Percentiles rank a stretch among this genome's conserved stretches.
Conservation (phyloP, 2,113 vertebrate species). For the Girardinichthys multiradiatus region DNA sequence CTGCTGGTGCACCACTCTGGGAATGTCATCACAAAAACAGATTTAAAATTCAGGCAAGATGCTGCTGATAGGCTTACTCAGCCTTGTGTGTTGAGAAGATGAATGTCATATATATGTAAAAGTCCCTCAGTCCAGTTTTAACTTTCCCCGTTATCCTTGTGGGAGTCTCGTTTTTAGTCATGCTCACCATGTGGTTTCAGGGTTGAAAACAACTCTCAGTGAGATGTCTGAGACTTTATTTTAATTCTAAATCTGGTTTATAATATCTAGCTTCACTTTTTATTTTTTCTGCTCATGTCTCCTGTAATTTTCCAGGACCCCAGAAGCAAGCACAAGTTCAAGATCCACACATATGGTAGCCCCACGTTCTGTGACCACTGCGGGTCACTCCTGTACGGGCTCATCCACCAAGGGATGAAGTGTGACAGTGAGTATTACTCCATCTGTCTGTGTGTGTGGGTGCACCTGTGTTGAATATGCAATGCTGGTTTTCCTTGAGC, state of each 20-base stretch:
- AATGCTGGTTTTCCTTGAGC: constrained; percentile 37
- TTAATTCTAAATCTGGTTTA: background rate
- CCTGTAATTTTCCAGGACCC: constrained; percentile 83
- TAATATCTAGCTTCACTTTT: background rate
- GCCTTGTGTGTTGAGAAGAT: background rate
- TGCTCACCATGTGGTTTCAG: background rate
- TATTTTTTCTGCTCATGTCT: background rate
- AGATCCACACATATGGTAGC: constrained; percentile 96
- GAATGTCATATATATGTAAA: constrained; percentile 1
- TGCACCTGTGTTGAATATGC: constrained; percentile 34
- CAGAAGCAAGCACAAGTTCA: constrained; percentile 99
- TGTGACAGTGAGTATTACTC: constrained; percentile 93
- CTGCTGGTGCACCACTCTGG: background rate
- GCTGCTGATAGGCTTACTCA: background rate
- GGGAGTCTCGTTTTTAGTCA: background rate
- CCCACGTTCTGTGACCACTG: constrained; percentile 98
- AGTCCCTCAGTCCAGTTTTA: background rate
- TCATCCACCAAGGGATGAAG: constrained; percentile 99
- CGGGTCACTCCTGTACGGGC: constrained; percentile 94
- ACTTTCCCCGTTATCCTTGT: background rate
- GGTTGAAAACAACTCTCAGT: background rate
- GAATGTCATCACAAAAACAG: background rate
- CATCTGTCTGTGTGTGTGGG: constrained; percentile 11
- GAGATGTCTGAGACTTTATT: background rate
- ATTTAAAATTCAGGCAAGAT: background rate